Evolutionary conservation across 2,888 invertebrate species (phyloP), one percentile per base, ranked within the genome.

Genomic region (Chloroclysta siterata): DNA sequence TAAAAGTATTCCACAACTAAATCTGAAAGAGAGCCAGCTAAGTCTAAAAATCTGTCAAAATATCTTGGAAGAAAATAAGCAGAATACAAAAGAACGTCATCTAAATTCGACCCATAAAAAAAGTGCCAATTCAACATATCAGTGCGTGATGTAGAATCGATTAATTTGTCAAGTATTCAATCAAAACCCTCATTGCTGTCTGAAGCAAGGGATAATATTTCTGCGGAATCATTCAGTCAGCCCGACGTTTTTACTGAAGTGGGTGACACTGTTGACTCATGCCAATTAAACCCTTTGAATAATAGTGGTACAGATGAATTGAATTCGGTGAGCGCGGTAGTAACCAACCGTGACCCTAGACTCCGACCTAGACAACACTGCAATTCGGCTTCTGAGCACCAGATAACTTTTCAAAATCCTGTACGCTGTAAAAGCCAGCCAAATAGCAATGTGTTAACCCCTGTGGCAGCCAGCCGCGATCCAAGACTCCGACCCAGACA

Each of bases 141-240:
- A 42, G 57, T 57, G n/a, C 50, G 50, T 29, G 15, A 50, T 51
- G 50, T 50, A 33, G 42, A 50, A 15, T 8, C 48, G 29, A 57
- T 57, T 14, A 56, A 54, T 33, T 33, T 7, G 13, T 50, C 29
- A 13, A 15, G 46, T 33, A 17, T 33, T 44, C 44, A 54, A 28
- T 15, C 29, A 11, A 53, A 41, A 42, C 0, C 17, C 5, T 36
- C 7, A 36, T 36, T 36, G 11, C 3, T 6, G n/a, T 15, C 14
- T 33, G 46, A 29, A 29, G 10, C 14, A 22, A 29, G 14, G 5
- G 28, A 7, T n/a, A 54, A 5, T 48, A n/a, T 29, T 29, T 54
- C 13, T 6, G 44, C 14, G 4, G 44, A 11, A 46, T 5, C 28
- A 46, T 33, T 13, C 17, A 50, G n/a, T 13, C 29, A 28, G 0